Evolutionary conservation across 1,140 invertebrate genomes (phyloP).

Genomic region (Cydia splendana): DNA sequence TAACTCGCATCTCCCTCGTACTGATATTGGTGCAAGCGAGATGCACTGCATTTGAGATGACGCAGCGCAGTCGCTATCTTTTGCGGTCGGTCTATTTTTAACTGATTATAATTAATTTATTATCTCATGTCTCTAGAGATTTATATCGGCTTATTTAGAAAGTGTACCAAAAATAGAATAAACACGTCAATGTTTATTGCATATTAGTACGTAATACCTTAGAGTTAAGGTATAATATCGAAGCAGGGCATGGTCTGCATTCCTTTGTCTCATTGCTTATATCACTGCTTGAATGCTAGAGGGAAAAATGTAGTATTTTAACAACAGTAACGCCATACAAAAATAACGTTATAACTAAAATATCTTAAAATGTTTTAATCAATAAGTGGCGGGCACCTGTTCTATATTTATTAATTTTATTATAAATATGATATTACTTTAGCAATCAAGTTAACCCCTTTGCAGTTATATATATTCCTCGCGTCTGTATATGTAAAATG

Average conservation of each 20-base stretch:
- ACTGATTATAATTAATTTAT: background rate
- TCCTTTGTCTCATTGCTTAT: background rate
- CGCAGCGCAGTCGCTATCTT: too few species aligned
- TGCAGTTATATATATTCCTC: background rate
- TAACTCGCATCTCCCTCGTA: too few species aligned
- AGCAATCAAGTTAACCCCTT: too few species aligned
- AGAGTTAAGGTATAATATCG: background rate
- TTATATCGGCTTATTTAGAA: background rate
- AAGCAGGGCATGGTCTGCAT: background rate
- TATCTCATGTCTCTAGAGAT: background rate
- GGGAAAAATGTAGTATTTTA: background rate
- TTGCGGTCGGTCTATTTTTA: background rate
- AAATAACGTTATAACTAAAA: too few species aligned
- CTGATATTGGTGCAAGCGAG: too few species aligned
- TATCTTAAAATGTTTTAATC: too few species aligned
- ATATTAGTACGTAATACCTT: conserved; percentile 8
- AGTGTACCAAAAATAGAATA: background rate
- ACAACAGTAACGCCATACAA: too few species aligned
- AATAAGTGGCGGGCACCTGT: too few species aligned
- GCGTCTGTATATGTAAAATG: background rate
- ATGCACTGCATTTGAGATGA: too few species aligned
- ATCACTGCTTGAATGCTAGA: too few species aligned
- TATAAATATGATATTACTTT: too few species aligned
- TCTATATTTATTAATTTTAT: too few species aligned
- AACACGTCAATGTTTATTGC: background rate